These are phyloP conservation scores for Alfaro cultratus DNA, from an alignment of 2,797 vertebrate genomes.

Conservation along the genomic window DNA sequence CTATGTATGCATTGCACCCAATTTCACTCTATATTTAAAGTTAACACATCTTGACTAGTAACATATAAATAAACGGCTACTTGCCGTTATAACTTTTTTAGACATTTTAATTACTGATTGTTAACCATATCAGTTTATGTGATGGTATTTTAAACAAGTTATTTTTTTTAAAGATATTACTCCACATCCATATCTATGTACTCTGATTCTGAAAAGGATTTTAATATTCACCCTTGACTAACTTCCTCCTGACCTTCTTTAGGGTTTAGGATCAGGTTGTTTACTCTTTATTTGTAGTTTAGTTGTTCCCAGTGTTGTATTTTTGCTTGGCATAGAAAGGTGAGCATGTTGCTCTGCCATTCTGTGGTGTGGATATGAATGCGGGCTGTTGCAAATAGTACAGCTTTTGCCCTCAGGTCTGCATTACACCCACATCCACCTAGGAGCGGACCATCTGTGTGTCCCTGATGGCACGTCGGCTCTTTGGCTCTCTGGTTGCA, in stretches of 20 bases:
- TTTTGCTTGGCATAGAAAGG: slow-evolving; percentile 52
- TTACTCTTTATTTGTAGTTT: slow-evolving; percentile 27
- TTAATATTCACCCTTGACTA: not conserved
- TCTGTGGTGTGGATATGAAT: slow-evolving; percentile 62
- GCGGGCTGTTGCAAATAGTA: slow-evolving; percentile 67
- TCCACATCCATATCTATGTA: not conserved
- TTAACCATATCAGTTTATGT: no score
- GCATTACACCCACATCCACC: slow-evolving; percentile 74
- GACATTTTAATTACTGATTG: no score
- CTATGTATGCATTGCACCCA: not conserved
- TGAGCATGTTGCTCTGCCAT: slow-evolving; percentile 56
- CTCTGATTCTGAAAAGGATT: not conserved
- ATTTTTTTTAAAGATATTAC: not conserved
- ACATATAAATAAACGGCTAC: not conserved
- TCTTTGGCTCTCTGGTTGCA: slow-evolving; percentile 61
- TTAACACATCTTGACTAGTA: not conserved
- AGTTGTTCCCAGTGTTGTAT: slow-evolving; percentile 36
- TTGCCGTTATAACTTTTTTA: no score
- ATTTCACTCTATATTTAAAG: not conserved
- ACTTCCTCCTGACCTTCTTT: not conserved
- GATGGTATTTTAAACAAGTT: not conserved
- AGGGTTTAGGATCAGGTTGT: slow-evolving; percentile 2
- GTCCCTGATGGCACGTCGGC: slow-evolving; percentile 68
- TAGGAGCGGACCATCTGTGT: slow-evolving; percentile 72
- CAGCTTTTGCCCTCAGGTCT: slow-evolving; percentile 67